Evolutionary conservation across 1,140 invertebrate species (phyloP), one percentile per base, ranked within the genome.

Genomic region (Probaryconus sp.): DNA sequence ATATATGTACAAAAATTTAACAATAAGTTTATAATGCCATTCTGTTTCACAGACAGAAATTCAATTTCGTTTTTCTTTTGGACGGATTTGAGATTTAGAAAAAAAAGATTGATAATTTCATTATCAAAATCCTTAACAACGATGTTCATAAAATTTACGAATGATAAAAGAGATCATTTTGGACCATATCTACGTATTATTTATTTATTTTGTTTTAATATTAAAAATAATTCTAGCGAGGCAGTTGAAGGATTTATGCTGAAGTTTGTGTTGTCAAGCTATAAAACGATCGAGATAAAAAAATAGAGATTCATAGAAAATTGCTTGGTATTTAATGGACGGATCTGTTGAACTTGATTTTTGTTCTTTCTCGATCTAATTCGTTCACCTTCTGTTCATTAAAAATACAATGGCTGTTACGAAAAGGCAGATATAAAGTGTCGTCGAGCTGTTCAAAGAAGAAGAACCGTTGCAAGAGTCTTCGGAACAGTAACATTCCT

Each of bases 401-500:
- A 70, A 17, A 31, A 51, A 61, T 0, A 17, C 28, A 11, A 56
- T 1, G 7, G 17, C 42, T 1, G 43, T 21, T 26, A 43, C 0
- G 21, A 61, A 37, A 18, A 64, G 30, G 37, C 33, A 71, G 7
- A 37, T 3, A 11, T 64, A 69, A 13, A 68, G 13, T 21, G 45
- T 51, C n/a, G 20, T 35, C 2, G 50, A 51, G 31, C 24, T 58
- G 18, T 6, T 47, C 10, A 67, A 48, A 35, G 30, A 75, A 9
- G 64, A 53, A 7, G 85, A 80, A 42, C 53, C 78, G 84, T 97
- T 98, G 79, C 96, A 98, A 65, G 92, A 91, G 82, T 97, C 95
- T 63, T 92, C 90, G 0, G 95, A 94, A 85, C 96, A 98, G 77
- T 97, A 97, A 81, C 96, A 98, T 83, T 97, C 95, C 83, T 98